A percentile compares a stretch with the other conserved stretches of the same genome.
Evolutionary conservation across 2,888 invertebrate genomes (phyloP).

Genomic region (Agrilus cyanescens): DNA sequence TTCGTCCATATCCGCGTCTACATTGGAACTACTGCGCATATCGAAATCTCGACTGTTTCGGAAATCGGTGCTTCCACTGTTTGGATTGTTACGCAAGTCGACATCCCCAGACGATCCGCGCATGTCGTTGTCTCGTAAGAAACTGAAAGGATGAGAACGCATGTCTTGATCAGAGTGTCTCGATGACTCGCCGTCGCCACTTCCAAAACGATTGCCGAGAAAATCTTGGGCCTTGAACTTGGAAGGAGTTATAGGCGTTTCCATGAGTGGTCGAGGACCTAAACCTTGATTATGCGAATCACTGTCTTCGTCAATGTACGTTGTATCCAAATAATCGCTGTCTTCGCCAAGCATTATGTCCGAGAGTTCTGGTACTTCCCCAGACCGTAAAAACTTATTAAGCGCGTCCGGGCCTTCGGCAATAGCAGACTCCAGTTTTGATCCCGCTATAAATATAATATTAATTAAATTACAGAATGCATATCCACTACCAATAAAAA

Average conservation of each 20-base stretch:
- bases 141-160: constrained; percentile 14
- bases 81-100: constrained; percentile 20
- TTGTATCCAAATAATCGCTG: constrained; percentile 35
- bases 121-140: constrained; percentile 20
- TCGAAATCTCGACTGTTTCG: constrained; percentile 23
- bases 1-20: constrained; percentile 15
- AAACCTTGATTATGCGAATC: constrained; percentile 11
- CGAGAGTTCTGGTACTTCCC: constrained; percentile 68
- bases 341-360: constrained; percentile 59
- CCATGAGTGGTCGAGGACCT: background rate
- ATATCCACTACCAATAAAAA: background rate
- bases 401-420: constrained; percentile 65
- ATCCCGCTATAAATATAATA: constrained; percentile 46
- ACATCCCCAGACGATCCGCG: constrained; percentile 18
- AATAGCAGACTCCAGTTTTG: constrained; percentile 64
- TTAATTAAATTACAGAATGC: no score
- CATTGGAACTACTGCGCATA: constrained; percentile 18
- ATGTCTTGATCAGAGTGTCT: constrained; percentile 26
- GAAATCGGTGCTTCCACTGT: constrained; percentile 20
- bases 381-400: constrained; percentile 65
- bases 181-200: constrained; percentile 15
- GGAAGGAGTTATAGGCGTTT: no score
- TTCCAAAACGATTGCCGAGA: background rate
- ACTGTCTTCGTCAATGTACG: constrained; percentile 38
- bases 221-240: no score